Evolutionary conservation across 2,113 vertebrate species (phyloP).

Genomic region (Stigmatopora argus): DNA sequence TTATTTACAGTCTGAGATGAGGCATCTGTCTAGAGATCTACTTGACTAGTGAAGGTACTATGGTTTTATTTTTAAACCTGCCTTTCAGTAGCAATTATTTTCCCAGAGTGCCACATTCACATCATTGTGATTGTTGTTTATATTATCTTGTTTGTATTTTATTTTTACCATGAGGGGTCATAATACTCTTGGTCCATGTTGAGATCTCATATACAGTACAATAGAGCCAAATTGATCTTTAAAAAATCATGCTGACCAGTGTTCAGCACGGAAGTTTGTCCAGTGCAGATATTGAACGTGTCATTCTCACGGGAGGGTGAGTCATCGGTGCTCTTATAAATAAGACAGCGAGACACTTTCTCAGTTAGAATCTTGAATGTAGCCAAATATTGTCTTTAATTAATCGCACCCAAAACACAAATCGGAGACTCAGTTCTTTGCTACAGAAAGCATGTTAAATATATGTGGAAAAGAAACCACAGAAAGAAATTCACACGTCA

Average conservation of each 20-base stretch:
- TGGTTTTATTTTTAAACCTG: constrained; percentile 3
- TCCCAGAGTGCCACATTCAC: not conserved
- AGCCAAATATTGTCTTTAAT: not conserved
- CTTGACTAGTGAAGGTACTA: not conserved
- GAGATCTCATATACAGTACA: not conserved
- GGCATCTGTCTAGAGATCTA: not conserved
- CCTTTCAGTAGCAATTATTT: not conserved
- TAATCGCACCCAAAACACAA: not conserved
- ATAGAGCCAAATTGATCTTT: not conserved
- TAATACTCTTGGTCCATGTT: not conserved
- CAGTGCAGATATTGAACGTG: not conserved
- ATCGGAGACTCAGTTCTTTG: not conserved
- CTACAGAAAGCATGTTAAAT: not conserved
- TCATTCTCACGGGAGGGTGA: constrained; percentile 1
- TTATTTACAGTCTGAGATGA: not conserved
- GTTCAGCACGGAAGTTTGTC: not conserved
- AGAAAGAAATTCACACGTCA: too few species aligned
- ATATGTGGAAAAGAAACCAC: not conserved
- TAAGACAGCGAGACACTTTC: not conserved
- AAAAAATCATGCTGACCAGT: not conserved
- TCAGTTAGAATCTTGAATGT: not conserved
- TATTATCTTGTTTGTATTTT: not conserved
- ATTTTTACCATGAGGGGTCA: not conserved
- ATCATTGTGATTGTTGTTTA: not conserved
- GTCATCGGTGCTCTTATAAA: not conserved